Percentiles rank a stretch among this genome's conserved stretches.
phyloP scores from a whole-genome alignment of 2,797 vertebrate species.

The Sebastes melanostomus region DNA sequence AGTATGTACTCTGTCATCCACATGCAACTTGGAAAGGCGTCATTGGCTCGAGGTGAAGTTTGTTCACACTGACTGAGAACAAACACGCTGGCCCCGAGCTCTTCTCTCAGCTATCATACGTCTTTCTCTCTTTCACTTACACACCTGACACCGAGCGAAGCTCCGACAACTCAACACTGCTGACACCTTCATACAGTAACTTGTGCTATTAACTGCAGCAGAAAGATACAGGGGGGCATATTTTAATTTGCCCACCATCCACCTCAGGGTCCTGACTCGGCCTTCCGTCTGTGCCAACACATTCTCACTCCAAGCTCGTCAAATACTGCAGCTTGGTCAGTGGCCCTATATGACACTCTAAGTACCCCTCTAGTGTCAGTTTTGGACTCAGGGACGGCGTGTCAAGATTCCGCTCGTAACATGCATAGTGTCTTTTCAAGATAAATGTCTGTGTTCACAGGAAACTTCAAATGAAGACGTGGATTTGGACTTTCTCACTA shows the following conservation, averaged over 20 bases:
- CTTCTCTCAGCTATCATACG: conserved; percentile 1
- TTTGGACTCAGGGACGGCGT: background rate
- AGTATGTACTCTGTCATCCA: background rate
- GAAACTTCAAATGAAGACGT: no score
- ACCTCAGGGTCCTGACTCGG: conserved; percentile 20
- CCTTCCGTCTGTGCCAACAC: background rate
- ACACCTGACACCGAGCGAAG: conserved; percentile 3
- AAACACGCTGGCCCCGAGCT: conserved; percentile 1
- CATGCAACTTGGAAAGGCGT: conserved; percentile 4
- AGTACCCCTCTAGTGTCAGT: background rate
- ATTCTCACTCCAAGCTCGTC: background rate
- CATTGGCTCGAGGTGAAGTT: background rate
- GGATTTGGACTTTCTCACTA: no score
- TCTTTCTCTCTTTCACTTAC: background rate
- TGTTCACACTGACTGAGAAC: conserved; percentile 16
- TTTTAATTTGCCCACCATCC: conserved; percentile 24
- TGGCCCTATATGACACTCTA: background rate
- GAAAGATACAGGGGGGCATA: background rate
- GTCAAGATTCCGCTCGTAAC: background rate
- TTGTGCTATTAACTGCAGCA: conserved; percentile 31
- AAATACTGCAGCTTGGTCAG: background rate
- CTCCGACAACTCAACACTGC: conserved; percentile 22
- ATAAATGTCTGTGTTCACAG: no score
- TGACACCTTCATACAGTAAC: conserved; percentile 27
- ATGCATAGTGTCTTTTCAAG: no score